Evolutionary conservation across 1,140 invertebrate species (phyloP).

Genomic region (Belonocnema kinseyi): DNA sequence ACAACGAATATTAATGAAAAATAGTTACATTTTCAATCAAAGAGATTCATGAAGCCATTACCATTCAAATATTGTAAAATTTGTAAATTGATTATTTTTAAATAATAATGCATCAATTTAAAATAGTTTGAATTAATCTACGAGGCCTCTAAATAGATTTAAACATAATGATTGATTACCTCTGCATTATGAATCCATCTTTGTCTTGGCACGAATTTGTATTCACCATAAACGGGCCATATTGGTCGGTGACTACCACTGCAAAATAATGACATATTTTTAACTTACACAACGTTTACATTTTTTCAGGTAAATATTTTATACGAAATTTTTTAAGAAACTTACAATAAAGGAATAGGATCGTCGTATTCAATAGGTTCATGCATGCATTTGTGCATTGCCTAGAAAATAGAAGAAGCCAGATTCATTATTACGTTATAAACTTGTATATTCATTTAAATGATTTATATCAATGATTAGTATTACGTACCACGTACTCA

Average conservation of each 20-base stretch:
- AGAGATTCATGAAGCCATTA: no score
- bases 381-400: slow-evolving; percentile 83
- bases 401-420: slow-evolving; percentile 72
- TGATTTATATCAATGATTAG: slow-evolving; percentile 42
- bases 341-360: slow-evolving; percentile 76
- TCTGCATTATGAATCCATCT: slow-evolving; percentile 91
- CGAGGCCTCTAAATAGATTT: no score
- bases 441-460: slow-evolving; percentile 27
- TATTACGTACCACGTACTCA: slow-evolving; percentile 77
- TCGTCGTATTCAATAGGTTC: slow-evolving; percentile 81
- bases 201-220: slow-evolving; percentile 87
- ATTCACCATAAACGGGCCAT: slow-evolving; percentile 90
- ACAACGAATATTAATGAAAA: no score
- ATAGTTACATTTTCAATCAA: no score
- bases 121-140: no score
- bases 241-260: slow-evolving; percentile 88
- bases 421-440: not conserved
- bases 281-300: slow-evolving; percentile 11
- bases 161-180: slow-evolving; percentile 67
- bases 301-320: not conserved
- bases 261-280: slow-evolving; percentile 58
- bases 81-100: no score
- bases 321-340: slow-evolving; percentile 37
- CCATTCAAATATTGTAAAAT: no score
- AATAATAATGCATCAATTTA: no score